Conservation (phyloP, 2,888 invertebrate genomes). For the Stenurella melanura region DNA sequence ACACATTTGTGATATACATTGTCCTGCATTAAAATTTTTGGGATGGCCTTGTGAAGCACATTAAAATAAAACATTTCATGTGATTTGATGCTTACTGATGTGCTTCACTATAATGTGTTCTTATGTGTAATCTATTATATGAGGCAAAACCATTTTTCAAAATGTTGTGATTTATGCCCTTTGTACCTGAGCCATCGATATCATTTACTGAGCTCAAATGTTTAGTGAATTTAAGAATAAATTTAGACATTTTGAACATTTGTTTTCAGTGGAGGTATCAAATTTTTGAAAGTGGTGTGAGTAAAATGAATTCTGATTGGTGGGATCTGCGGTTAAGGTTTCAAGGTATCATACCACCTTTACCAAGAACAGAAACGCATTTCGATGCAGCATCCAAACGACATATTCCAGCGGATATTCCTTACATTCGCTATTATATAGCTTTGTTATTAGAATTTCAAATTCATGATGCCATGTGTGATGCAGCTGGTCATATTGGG, state of each 20-base stretch:
- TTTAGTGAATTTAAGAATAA: too few species aligned
- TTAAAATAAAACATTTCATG: too few species aligned
- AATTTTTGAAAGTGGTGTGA: slow-evolving; percentile 84
- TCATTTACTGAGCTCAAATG: too few species aligned
- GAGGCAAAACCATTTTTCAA: too few species aligned
- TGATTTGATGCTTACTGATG: too few species aligned
- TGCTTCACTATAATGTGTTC: too few species aligned
- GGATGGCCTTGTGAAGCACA: too few species aligned
- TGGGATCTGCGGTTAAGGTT: slow-evolving; percentile 84
- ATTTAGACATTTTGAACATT: neutral
- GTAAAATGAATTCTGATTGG: slow-evolving; percentile 84
- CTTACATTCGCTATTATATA: slow-evolving; percentile 86
- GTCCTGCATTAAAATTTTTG: too few species aligned
- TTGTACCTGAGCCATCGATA: too few species aligned
- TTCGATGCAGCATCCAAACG: slow-evolving; percentile 91
- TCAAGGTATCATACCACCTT: slow-evolving; percentile 85
- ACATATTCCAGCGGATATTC: slow-evolving; percentile 85
- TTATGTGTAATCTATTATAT: too few species aligned
- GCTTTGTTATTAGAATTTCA: slow-evolving; percentile 90
- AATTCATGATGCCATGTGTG: slow-evolving; percentile 86
- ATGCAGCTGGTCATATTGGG: slow-evolving; percentile 81
- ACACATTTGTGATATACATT: too few species aligned
- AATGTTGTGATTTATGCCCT: too few species aligned
- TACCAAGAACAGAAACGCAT: slow-evolving; percentile 81
- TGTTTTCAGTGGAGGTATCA: slow-evolving; percentile 85